Evolutionary conservation across 2,888 invertebrate genomes (phyloP).

Genomic region (Lasioglossum morio): DNA sequence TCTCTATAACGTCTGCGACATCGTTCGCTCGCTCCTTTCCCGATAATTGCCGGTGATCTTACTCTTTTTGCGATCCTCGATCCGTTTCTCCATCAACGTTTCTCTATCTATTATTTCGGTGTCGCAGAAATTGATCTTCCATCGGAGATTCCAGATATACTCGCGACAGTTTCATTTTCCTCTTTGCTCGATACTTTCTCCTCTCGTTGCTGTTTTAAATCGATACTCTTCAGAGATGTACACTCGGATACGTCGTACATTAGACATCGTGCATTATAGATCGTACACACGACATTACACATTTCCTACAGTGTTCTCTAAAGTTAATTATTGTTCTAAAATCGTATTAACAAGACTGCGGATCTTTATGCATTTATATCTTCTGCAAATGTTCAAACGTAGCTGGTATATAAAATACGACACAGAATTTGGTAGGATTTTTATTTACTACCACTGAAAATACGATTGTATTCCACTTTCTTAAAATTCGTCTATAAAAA

Average conservation of each 20-base stretch:
- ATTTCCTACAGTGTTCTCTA: no score
- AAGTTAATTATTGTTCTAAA: no score
- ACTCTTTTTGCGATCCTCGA: slow-evolving; percentile 5
- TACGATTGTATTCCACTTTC: no score
- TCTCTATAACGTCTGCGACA: slow-evolving; percentile 39
- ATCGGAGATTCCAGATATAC: not conserved
- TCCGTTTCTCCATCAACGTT: slow-evolving; percentile 10
- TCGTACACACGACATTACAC: no score
- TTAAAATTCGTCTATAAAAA: not conserved
- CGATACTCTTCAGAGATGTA: not conserved
- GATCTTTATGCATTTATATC: no score
- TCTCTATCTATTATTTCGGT: slow-evolving; percentile 4
- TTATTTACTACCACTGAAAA: no score
- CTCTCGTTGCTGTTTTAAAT: not conserved
- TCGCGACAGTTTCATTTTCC: not conserved
- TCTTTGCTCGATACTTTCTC: not conserved
- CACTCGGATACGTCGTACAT: no score
- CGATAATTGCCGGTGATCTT: slow-evolving; percentile 29
- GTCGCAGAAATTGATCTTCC: slow-evolving; percentile 30
- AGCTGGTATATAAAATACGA: no score
- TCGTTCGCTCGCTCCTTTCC: slow-evolving; percentile 1
- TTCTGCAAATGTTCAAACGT: no score
- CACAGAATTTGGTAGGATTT: no score
- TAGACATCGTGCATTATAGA: no score
- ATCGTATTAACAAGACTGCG: no score